Conservation (phyloP, 2,113 vertebrate genomes). For the Ahaetulla prasina region DNA sequence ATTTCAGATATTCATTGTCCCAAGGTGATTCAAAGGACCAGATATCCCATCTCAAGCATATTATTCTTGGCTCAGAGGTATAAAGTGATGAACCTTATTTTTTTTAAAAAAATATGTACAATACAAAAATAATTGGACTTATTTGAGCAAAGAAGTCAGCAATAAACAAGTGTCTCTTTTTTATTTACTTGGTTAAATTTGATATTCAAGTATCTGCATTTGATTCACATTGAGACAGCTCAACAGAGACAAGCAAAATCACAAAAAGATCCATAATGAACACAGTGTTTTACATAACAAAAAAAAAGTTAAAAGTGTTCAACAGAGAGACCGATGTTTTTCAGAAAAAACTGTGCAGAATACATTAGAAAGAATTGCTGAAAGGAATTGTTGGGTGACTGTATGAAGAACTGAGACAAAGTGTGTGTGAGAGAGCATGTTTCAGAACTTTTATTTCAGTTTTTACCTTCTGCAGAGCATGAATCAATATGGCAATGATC, state of each 20-base stretch:
- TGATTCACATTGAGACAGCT: constrained; percentile 22
- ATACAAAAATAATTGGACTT: constrained; percentile 16
- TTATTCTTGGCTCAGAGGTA: background rate
- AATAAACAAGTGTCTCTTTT: background rate
- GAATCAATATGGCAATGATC: constrained; percentile 1
- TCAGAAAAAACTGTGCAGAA: constrained; percentile 19
- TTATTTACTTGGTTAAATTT: constrained; percentile 15
- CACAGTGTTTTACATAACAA: constrained; percentile 33
- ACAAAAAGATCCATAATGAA: constrained; percentile 27
- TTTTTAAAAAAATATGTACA: constrained; percentile 1
- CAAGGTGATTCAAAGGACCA: background rate
- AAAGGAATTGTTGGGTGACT: background rate
- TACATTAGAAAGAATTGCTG: constrained; percentile 4
- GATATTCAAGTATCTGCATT: background rate
- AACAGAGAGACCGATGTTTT: background rate
- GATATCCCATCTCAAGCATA: constrained; percentile 7
- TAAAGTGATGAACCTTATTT: constrained; percentile 9
- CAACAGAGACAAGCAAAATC: constrained; percentile 12
- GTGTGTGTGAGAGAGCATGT: background rate
- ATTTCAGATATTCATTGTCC: constrained; percentile 28
- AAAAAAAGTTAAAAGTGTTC: background rate
- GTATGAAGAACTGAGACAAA: background rate
- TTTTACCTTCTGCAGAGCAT: background rate
- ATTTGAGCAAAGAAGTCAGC: constrained; percentile 33
- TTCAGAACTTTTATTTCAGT: background rate